These are phyloP conservation scores for Amblyjoppa proteus DNA, from an alignment of 2,888 invertebrate genomes.

Conservation along the genomic window DNA sequence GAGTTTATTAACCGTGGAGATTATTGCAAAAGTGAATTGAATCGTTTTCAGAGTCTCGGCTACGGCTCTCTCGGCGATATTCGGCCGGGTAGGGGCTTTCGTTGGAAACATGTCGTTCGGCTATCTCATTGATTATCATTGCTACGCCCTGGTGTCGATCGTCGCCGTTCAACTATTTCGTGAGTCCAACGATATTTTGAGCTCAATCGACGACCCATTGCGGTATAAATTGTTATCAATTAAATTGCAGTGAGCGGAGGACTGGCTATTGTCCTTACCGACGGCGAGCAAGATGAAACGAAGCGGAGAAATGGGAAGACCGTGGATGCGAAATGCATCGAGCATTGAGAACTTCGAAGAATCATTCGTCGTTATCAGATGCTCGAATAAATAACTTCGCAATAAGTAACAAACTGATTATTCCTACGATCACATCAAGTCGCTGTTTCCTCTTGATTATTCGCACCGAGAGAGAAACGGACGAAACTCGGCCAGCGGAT, in stretches of 20 bases:
- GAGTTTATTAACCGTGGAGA: neutral
- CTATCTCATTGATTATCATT: constrained; percentile 91
- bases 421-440: neutral
- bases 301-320: neutral
- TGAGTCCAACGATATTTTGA: constrained; percentile 17
- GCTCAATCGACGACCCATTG: neutral
- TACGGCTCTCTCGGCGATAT: constrained; percentile 90
- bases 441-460: neutral
- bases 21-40: neutral
- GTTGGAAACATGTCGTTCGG: constrained; percentile 91
- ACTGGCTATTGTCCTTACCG: neutral
- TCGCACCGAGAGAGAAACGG: neutral
- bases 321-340: neutral
- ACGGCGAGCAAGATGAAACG: neutral
- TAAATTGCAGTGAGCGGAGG: neutral
- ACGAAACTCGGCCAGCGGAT: neutral
- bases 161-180: constrained; percentile 54
- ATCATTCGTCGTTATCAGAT: neutral
- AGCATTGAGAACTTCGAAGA: neutral
- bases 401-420: neutral
- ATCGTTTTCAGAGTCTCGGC: constrained; percentile 90
- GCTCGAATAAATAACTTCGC: neutral
- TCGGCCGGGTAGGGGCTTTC: constrained; percentile 91
- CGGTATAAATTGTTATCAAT: neutral
- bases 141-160: constrained; percentile 89